phyloP scores from a whole-genome alignment of 1,140 invertebrate genomes.

The Drosophila equinoxialis region DNA sequence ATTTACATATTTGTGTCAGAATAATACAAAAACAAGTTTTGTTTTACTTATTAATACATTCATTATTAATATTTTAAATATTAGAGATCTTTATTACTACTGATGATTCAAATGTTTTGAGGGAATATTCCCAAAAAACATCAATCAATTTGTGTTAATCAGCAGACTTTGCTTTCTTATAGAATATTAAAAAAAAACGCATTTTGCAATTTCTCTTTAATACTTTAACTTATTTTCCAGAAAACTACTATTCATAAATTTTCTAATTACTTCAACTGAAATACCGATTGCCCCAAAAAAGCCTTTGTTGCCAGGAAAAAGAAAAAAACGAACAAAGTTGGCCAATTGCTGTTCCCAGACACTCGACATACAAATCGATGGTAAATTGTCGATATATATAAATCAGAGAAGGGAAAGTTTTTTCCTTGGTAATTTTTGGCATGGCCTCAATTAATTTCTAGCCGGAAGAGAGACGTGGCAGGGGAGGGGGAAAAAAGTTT shows the following conservation, averaged over 20 bases:
- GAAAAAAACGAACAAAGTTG: conserved; percentile 36
- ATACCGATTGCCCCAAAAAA: conserved; percentile 26
- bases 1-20: too few species aligned
- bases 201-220: too few species aligned
- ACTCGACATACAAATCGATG: conserved; percentile 63
- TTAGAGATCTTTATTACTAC: too few species aligned
- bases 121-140: too few species aligned
- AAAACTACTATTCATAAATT: conserved; percentile 38
- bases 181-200: too few species aligned
- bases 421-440: conserved; percentile 32
- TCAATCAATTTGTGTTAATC: too few species aligned
- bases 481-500: conserved; percentile 52
- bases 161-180: too few species aligned
- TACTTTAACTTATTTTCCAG: too few species aligned
- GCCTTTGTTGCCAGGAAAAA: conserved; percentile 37
- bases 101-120: too few species aligned
- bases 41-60: too few species aligned
- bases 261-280: conserved; percentile 54
- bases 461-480: background rate
- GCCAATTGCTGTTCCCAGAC: conserved; percentile 55
- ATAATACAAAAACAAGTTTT: too few species aligned
- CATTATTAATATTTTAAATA: too few species aligned
- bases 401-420: conserved; percentile 33
- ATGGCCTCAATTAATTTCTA: conserved; percentile 64
- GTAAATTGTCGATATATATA: conserved; percentile 37